These are phyloP conservation scores for Pseudolycoriella hygida DNA, from an alignment of 2,888 invertebrate genomes.

Conservation along the genomic window DNA sequence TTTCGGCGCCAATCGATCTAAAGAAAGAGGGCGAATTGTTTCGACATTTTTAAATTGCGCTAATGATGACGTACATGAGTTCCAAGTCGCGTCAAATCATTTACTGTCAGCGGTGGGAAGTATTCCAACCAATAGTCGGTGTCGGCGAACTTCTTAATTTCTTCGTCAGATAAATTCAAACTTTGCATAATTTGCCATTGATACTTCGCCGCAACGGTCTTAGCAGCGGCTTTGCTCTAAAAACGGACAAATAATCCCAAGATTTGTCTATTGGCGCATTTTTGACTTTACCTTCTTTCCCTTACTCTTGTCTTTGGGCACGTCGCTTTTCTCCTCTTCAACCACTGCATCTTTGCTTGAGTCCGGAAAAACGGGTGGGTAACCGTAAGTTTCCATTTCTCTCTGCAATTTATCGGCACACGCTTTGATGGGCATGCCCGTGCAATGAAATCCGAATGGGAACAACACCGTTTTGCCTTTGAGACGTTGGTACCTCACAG, in stretches of 20 bases:
- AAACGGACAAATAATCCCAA: neutral
- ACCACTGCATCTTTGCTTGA: conserved; percentile 31
- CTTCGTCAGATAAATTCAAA: conserved; percentile 75
- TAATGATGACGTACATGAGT: conserved; percentile 48
- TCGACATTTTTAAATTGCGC: neutral
- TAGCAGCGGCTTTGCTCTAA: conserved; percentile 87
- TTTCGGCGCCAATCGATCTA: conserved; percentile 89
- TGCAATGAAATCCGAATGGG: conserved; percentile 97
- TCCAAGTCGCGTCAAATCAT: conserved; percentile 79
- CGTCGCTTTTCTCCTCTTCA: conserved; percentile 37
- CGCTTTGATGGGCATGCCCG: conserved; percentile 99
- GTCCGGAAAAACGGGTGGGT: conserved; percentile 77
- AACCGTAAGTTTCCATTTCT: conserved; percentile 84
- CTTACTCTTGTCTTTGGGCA: conserved; percentile 70
- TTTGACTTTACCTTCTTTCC: conserved; percentile 66
- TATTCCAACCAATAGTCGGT: conserved; percentile 88
- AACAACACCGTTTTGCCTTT: conserved; percentile 83
- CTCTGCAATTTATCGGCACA: conserved; percentile 93
- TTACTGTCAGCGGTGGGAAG: conserved; percentile 79
- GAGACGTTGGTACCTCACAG: conserved; percentile 77
- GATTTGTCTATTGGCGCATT: too few species aligned
- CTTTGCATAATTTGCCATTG: conserved; percentile 99
- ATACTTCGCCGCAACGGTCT: conserved; percentile 73
- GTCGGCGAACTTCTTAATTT: conserved; percentile 83
- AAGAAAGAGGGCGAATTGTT: neutral